phyloP scores from a whole-genome alignment of 2,113 vertebrate species.

The Perca fluviatilis region DNA sequence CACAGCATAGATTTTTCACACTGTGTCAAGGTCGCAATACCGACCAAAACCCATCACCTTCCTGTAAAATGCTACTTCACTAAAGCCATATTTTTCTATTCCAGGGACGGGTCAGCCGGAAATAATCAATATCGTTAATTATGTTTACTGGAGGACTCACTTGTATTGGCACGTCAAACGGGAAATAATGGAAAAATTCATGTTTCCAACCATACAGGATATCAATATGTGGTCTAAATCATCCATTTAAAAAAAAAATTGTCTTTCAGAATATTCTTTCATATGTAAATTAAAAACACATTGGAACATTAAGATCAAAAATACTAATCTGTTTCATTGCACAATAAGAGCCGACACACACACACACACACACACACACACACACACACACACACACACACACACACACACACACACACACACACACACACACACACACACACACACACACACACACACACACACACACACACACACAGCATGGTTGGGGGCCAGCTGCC shows the following conservation, averaged over 20 bases:
- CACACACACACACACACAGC: constrained; percentile 42
- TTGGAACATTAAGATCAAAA: constrained; percentile 10
- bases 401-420: constrained; percentile 42
- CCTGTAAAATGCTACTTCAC: constrained; percentile 71
- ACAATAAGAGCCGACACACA: neutral
- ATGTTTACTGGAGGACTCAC: constrained; percentile 72
- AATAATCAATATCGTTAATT: constrained; percentile 78
- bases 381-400: constrained; percentile 42
- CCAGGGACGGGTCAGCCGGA: constrained; percentile 31
- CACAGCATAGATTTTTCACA: constrained; percentile 61
- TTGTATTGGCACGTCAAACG: constrained; percentile 40
- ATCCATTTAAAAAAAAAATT: neutral
- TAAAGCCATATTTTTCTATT: constrained; percentile 64
- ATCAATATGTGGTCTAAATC: constrained; percentile 12
- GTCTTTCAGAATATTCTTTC: neutral
- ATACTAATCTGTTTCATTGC: constrained; percentile 14
- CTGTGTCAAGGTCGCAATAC: constrained; percentile 65
- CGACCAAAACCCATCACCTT: constrained; percentile 67
- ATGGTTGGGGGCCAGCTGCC: constrained; percentile 82
- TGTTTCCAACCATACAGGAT: constrained; percentile 5
- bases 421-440: constrained; percentile 6
- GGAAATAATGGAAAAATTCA: constrained; percentile 49
- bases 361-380: constrained; percentile 32
- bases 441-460: constrained; percentile 37
- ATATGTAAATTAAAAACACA: constrained; percentile 26